Conservation (phyloP, 1,140 invertebrate genomes). For the Heliconius himera region DNA sequence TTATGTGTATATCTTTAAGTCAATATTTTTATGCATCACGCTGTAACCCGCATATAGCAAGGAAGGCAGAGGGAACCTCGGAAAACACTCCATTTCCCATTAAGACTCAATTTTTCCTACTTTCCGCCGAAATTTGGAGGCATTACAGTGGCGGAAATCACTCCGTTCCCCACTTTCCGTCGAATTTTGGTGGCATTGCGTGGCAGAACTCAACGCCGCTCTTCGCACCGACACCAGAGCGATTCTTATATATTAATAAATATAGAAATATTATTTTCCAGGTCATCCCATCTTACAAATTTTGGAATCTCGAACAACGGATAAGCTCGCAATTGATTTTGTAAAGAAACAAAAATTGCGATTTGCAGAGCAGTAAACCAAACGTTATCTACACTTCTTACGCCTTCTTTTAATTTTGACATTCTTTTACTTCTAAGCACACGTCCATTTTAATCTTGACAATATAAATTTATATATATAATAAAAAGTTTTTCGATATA, state of each 20-base stretch:
- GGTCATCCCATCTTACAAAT: slow-evolving; percentile 93
- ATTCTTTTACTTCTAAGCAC: slow-evolving; percentile 59
- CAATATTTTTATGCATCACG: no score
- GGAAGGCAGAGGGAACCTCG: no score
- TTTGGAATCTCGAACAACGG: slow-evolving; percentile 90
- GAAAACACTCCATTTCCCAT: no score
- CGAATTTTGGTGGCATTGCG: no score
- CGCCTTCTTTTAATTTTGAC: slow-evolving; percentile 40
- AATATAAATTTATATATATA: slow-evolving; percentile 65
- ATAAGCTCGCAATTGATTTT: slow-evolving; percentile 94
- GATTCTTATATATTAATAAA: neutral
- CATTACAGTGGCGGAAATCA: no score
- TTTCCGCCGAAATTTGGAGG: no score
- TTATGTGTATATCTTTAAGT: no score
- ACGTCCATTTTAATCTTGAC: slow-evolving; percentile 75
- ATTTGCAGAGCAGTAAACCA: slow-evolving; percentile 80
- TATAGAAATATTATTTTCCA: slow-evolving; percentile 60
- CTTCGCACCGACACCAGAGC: no score
- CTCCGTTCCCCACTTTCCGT: no score
- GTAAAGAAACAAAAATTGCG: slow-evolving; percentile 91
- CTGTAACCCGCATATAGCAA: no score
- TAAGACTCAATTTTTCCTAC: no score
- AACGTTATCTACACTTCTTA: slow-evolving; percentile 18
- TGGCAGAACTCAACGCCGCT: no score
- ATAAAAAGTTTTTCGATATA: slow-evolving; percentile 52